Evolutionary conservation across 53 echinoderm and acorn worm genomes (phyloP).

Genomic region (Paelopatides confundens): DNA sequence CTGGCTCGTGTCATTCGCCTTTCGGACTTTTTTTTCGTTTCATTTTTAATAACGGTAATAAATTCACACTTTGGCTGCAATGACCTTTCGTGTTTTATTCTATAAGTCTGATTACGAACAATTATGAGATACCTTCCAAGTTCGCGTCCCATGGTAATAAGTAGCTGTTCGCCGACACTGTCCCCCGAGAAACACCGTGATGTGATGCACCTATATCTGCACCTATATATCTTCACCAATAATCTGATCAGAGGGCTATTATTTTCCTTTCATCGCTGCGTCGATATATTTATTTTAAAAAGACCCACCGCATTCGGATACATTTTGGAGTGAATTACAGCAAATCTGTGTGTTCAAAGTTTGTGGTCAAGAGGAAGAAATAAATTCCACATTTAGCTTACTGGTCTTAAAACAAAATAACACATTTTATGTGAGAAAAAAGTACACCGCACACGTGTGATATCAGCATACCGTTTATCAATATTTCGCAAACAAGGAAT

Average conservation of each 20-base stretch:
- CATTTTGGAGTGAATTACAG: neutral
- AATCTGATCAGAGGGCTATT: neutral
- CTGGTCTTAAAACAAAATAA: no score
- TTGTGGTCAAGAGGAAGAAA: neutral
- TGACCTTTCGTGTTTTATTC: conserved; percentile 14
- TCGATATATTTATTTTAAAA: conserved; percentile 12
- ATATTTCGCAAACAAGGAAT: no score
- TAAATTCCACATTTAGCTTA: neutral
- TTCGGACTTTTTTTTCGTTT: neutral
- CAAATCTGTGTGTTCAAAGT: neutral
- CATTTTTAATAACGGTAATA: conserved; percentile 2
- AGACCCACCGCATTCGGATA: neutral
- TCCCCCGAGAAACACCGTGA: neutral
- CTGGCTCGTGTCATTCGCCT: neutral
- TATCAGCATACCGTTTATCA: no score
- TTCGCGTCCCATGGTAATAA: neutral
- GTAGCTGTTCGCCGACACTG: neutral
- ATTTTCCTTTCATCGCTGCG: neutral
- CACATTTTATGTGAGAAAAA: no score
- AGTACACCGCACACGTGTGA: no score
- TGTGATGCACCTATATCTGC: neutral
- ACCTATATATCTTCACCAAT: neutral
- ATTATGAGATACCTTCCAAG: conserved; percentile 15
- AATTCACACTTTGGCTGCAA: conserved; percentile 20
- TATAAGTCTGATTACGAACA: neutral